Conservation (phyloP, 2,888 invertebrate species). For the Drosophila limbata region DNA sequence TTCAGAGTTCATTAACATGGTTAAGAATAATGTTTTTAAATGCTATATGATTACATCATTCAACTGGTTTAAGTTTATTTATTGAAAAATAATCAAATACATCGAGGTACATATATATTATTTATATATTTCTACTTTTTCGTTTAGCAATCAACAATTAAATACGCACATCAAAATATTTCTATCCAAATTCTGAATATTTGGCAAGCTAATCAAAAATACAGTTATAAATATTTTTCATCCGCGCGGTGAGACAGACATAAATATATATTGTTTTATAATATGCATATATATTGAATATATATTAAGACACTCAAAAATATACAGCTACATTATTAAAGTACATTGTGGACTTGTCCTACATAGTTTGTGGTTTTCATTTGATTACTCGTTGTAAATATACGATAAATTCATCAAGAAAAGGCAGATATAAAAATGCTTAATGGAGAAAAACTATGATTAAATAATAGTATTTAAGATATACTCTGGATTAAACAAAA, state of each 20-base stretch:
- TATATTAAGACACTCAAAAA: conserved; percentile 63
- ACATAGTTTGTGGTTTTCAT: conserved; percentile 9
- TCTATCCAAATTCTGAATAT: conserved; percentile 1
- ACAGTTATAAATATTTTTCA: neutral
- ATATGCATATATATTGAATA: conserved; percentile 30
- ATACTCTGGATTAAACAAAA: conserved; percentile 30
- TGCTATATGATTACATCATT: neutral
- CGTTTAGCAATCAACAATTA: no score
- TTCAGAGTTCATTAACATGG: neutral
- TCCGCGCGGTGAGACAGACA: neutral
- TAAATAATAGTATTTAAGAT: conserved; percentile 37
- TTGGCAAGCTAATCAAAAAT: conserved; percentile 20
- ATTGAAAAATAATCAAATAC: conserved; percentile 17
- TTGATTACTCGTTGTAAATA: conserved; percentile 28
- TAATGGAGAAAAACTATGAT: conserved; percentile 21
- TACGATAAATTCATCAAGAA: conserved; percentile 34
- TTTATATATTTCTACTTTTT: no score
- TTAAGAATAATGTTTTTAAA: neutral
- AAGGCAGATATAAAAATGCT: conserved; percentile 37
- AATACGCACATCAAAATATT: conserved; percentile 21
- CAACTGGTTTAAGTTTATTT: conserved; percentile 7
- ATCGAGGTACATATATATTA: conserved; percentile 33
- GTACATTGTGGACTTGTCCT: conserved; percentile 45
- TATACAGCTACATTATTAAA: conserved; percentile 42
- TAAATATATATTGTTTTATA: conserved; percentile 18